Evolutionary conservation across 1,140 invertebrate genomes (phyloP), one percentile per base, ranked within the genome.

Genomic region (Physella acuta): DNA sequence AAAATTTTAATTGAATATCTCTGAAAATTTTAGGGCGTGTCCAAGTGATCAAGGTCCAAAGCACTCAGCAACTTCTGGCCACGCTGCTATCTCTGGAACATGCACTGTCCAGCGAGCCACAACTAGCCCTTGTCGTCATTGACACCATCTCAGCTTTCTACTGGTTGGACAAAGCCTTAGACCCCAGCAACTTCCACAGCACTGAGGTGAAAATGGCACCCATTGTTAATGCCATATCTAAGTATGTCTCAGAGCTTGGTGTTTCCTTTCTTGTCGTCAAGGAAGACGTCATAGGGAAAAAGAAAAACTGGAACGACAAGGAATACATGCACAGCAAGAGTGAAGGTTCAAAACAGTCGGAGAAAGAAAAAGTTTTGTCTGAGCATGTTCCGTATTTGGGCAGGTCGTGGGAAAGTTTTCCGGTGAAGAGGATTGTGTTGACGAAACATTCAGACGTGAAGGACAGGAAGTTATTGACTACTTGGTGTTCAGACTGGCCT

Each of bases 131-230:
- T 5, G 20, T 67, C 3, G 39, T 37, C n/a, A 56, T 67, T 26
- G 64, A 67, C 34, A 44, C 64, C 8, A 67, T 67, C n/a, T 67
- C 64, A 24, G 51, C 64, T 1, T 67, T 55, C 30, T 67, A 56
- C 30, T 67, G 64, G 64, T n/a, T 33, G 8, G 64, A 67, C 64
- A 67, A 39, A 49, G 20, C 36, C n/a, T 20, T 2, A 4, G 51
- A 55, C 14, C 8, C 52, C 5, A 52, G 36, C 3, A 67, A 56
- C 30, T n/a, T 26, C 20, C 5, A 2, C 33, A 31, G 62, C 30
- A 64, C 44, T 33, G 44, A 64, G 5, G 24, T 5, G 14, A 51
- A 52, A 30, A 64, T 64, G 62, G 30, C 39, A 33, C 62, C 62
- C 11, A 53, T 64, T 31, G 39, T 33, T 20, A n/a, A 30, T 4